A percentile compares a stretch with the other conserved stretches of the same genome.
phyloP scores from a whole-genome alignment of 2,113 vertebrate species.

The Alligator sinensis region DNA sequence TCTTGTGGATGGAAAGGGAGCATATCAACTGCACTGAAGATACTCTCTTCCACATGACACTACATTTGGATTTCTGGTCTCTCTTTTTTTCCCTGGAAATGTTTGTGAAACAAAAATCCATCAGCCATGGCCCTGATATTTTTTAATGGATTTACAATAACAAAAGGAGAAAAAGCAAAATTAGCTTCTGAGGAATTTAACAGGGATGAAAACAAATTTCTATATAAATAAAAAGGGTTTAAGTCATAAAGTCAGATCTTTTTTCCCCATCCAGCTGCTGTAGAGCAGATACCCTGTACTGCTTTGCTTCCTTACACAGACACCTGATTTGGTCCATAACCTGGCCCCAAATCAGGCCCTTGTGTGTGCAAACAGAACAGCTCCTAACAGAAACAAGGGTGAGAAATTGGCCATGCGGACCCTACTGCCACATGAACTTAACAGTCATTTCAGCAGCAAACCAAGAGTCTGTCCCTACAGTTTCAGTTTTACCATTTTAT shows the following conservation, averaged over 20 bases:
- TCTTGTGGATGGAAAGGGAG: neutral
- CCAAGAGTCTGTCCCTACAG: neutral
- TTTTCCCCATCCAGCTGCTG: neutral
- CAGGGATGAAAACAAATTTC: neutral
- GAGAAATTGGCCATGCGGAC: neutral
- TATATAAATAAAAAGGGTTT: neutral
- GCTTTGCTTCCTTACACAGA: neutral
- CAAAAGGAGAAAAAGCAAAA: neutral
- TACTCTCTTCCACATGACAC: neutral
- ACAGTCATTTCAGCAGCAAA: neutral
- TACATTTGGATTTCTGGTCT: neutral
- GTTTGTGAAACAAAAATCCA: neutral
- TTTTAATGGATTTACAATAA: neutral
- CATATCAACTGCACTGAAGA: neutral
- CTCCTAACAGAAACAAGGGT: neutral
- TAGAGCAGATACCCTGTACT: accelerated
- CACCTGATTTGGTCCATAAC: neutral
- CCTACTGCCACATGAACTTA: neutral
- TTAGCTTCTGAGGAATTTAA: neutral
- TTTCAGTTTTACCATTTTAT: slow-evolving; percentile 7
- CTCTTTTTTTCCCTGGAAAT: neutral
- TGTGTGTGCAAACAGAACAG: neutral
- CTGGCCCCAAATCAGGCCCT: neutral
- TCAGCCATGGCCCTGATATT: neutral
- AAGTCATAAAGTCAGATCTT: neutral